Conservation (phyloP, 2,888 invertebrate species). For the Notocelia uddmanniana region DNA sequence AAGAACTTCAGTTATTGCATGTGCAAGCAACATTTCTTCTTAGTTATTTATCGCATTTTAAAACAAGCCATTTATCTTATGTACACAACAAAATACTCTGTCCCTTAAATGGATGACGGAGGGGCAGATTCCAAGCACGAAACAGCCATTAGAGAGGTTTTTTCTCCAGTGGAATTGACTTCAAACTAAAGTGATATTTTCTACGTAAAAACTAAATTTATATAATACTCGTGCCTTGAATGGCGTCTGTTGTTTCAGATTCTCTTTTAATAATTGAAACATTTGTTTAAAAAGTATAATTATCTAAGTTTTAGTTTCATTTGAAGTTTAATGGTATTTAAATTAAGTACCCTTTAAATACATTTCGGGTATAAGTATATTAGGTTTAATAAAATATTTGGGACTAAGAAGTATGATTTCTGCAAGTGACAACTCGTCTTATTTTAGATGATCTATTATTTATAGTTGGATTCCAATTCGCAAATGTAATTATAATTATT, state of each 20-base stretch:
- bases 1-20: not conserved
- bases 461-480: not conserved
- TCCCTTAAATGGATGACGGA: slow-evolving; percentile 38
- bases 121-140: slow-evolving; percentile 40
- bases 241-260: slow-evolving; percentile 18
- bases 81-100: slow-evolving; percentile 30
- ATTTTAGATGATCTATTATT: not conserved
- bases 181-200: slow-evolving; percentile 44
- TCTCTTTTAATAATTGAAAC: slow-evolving; percentile 14
- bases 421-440: not conserved
- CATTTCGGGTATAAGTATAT: not conserved
- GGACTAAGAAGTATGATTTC: not conserved
- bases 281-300: slow-evolving; percentile 10
- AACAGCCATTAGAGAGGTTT: slow-evolving; percentile 42
- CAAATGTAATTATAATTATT: not conserved
- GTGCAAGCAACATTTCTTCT: not conserved
- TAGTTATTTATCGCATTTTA: slow-evolving; percentile 10
- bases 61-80: slow-evolving; percentile 27
- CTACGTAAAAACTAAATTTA: slow-evolving; percentile 43
- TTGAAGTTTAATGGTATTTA: not conserved
- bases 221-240: slow-evolving; percentile 37
- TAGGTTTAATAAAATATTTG: not conserved
- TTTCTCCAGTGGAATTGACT: slow-evolving; percentile 39
- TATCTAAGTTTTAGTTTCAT: slow-evolving; percentile 12
- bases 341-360: not conserved